A percentile compares a stretch with the other conserved stretches of the same genome.
Conservation (phyloP, 1,140 invertebrate genomes). For the Schlechtendalia chinensis region DNA sequence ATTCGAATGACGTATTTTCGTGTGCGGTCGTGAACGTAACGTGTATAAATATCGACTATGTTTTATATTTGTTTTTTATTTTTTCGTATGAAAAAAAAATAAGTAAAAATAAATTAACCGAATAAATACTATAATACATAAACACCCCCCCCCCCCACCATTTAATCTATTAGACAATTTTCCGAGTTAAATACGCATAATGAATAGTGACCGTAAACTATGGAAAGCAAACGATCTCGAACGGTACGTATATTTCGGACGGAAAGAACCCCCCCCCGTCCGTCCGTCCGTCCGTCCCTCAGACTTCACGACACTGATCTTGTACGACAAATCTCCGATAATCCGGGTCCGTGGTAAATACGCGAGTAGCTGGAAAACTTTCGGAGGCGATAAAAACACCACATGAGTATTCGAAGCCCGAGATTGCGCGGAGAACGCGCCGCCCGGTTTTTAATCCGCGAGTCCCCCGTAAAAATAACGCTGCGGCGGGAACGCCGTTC, state of each 20-base stretch:
- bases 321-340: constrained; percentile 7
- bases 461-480: neutral
- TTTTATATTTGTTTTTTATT: too few relatives aligned
- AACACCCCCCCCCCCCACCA: too few relatives aligned
- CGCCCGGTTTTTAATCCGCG: constrained; percentile 34
- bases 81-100: too few relatives aligned
- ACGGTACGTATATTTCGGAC: neutral
- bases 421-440: constrained; percentile 4
- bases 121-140: too few relatives aligned
- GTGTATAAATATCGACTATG: neutral
- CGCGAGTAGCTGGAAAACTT: constrained; percentile 9
- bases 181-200: too few relatives aligned
- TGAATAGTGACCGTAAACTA: too few relatives aligned
- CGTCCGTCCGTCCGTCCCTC: neutral
- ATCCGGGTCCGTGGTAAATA: neutral
- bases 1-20: neutral
- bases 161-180: too few relatives aligned
- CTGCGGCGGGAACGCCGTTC: too few relatives aligned
- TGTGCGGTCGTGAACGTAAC: too few relatives aligned
- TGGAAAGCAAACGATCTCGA: too few relatives aligned
- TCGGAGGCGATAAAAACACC: constrained; percentile 32
- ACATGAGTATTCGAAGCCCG: neutral
- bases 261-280: neutral
- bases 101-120: too few relatives aligned
- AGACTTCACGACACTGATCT: neutral